Evolutionary conservation across 2,797 vertebrate species (phyloP).

Genomic region (Poecilia wingei): DNA sequence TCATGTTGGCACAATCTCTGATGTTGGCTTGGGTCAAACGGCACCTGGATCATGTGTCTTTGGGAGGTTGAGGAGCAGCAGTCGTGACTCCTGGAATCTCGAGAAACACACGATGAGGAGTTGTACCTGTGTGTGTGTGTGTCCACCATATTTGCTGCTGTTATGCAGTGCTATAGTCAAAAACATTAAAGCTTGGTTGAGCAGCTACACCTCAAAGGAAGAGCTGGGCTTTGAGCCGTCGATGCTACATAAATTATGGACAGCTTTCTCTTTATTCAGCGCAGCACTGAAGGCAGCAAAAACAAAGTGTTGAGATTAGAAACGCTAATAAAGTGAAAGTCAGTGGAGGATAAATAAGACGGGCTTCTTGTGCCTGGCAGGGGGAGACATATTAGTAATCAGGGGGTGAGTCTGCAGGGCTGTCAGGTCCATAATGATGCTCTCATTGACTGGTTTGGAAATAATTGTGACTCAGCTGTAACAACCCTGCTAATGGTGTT

Average conservation of each 20-base stretch:
- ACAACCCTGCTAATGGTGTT: slow-evolving; percentile 2
- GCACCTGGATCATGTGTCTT: slow-evolving; percentile 14
- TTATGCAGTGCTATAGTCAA: slow-evolving; percentile 8
- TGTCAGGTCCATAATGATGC: slow-evolving; percentile 8
- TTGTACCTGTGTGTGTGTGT: neutral
- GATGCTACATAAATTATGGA: neutral
- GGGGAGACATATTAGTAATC: slow-evolving; percentile 18
- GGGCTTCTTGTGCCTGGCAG: neutral
- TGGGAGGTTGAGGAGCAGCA: slow-evolving; percentile 20
- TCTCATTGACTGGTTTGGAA: neutral
- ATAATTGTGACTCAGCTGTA: slow-evolving; percentile 26
- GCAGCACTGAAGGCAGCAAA: neutral
- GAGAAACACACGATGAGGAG: neutral
- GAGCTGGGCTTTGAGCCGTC: neutral
- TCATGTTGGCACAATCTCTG: slow-evolving; percentile 17
- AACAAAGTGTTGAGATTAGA: slow-evolving; percentile 3
- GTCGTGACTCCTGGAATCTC: slow-evolving; percentile 13
- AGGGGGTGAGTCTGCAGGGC: neutral
- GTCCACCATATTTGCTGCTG: slow-evolving; percentile 14
- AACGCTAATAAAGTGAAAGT: slow-evolving; percentile 3
- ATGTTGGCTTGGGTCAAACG: slow-evolving; percentile 20
- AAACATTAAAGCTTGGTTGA: neutral
- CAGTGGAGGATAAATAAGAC: neutral
- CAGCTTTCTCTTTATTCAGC: neutral
- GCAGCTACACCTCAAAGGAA: neutral